Evolutionary conservation across 1,140 invertebrate species (phyloP).

Genomic region (Pseudomyrmex flavicornis): DNA sequence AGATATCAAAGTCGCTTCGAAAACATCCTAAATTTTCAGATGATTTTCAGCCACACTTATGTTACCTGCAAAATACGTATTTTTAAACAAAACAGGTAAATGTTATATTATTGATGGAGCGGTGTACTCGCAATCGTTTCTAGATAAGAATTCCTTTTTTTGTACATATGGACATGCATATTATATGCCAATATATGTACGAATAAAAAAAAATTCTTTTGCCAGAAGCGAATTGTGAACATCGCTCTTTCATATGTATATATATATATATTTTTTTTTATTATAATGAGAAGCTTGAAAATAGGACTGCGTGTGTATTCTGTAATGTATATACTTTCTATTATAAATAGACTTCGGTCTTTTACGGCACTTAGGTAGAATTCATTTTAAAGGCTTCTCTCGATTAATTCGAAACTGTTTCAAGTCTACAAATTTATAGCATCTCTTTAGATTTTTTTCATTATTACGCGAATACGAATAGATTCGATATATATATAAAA

Average conservation of each 20-base stretch:
- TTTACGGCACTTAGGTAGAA: slow-evolving; percentile 75
- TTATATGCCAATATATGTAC: background rate
- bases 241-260: too few species aligned
- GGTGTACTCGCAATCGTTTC: too few species aligned
- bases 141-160: too few species aligned
- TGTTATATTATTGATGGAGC: background rate
- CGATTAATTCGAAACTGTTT: slow-evolving; percentile 52
- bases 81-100: background rate
- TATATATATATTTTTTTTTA: slow-evolving; percentile 43
- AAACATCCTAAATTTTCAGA: background rate
- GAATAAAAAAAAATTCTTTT: slow-evolving; percentile 37
- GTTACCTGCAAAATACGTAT: slow-evolving; percentile 21
- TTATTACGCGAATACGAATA: slow-evolving; percentile 37
- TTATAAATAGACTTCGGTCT: slow-evolving; percentile 66
- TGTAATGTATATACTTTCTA: slow-evolving; percentile 22
- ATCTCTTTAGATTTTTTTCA: slow-evolving; percentile 58
- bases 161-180: background rate
- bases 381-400: slow-evolving; percentile 65
- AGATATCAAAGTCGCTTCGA: background rate
- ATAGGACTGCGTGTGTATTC: slow-evolving; percentile 50
- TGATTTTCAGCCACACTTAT: slow-evolving; percentile 23
- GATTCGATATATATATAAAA: slow-evolving; percentile 55
- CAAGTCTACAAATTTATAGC: slow-evolving; percentile 70
- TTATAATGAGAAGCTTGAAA: slow-evolving; percentile 58
- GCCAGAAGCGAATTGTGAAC: background rate